Conservation (phyloP, 1,140 invertebrate genomes). For the Apis cerana region DNA sequence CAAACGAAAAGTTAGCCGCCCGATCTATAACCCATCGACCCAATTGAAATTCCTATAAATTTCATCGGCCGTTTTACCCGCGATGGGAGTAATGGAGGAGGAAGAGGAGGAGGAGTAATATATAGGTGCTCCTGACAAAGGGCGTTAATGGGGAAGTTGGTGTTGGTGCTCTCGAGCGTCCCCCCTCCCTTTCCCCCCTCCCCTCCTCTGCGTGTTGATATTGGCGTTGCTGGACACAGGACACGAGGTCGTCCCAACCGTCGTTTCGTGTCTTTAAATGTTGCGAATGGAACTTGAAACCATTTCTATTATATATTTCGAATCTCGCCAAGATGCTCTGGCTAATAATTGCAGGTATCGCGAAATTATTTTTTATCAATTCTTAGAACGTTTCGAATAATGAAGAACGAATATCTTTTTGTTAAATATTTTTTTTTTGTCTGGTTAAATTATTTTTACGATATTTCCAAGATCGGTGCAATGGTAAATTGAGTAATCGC, state of each 20-base stretch:
- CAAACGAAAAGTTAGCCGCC: neutral
- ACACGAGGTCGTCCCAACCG: neutral
- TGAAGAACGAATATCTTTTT: too few species aligned
- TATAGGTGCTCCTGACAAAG: slow-evolving; percentile 23
- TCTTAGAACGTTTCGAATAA: too few species aligned
- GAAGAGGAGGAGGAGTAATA: slow-evolving; percentile 11
- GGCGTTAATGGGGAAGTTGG: slow-evolving; percentile 39
- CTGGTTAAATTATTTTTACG: too few species aligned
- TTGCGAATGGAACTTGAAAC: neutral
- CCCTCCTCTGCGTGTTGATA: neutral
- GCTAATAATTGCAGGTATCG: too few species aligned
- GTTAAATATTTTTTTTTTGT: too few species aligned
- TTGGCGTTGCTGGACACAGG: neutral
- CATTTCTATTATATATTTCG: too few species aligned
- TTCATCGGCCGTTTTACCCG: neutral
- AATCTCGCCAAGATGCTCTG: too few species aligned
- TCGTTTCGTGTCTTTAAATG: slow-evolving; percentile 8
- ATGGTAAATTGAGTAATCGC: too few species aligned
- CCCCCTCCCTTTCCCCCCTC: slow-evolving; percentile 7
- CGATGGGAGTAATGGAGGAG: slow-evolving; percentile 20
- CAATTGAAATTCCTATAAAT: slow-evolving; percentile 16
- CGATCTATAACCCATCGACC: neutral
- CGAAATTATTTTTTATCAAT: too few species aligned
- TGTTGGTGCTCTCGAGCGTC: slow-evolving; percentile 28
- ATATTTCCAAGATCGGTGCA: too few species aligned